Evolutionary conservation across 2,113 vertebrate species (phyloP).

Genomic region (Numida meleagris): DNA sequence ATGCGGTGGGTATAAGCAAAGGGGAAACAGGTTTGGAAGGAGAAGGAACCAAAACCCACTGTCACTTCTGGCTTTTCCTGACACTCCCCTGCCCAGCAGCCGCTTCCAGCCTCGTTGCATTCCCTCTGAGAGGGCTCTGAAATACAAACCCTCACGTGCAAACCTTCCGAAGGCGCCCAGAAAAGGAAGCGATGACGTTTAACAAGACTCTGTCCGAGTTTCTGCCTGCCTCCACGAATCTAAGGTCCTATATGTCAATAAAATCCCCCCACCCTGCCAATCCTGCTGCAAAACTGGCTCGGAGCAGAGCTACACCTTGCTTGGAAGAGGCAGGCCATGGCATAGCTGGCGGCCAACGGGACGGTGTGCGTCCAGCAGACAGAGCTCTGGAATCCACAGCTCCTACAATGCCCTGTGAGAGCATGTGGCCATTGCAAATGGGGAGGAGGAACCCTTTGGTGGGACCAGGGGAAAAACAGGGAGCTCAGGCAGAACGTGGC

Average conservation of each 20-base stretch:
- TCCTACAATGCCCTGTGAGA: background rate
- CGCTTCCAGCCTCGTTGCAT: background rate
- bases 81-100: background rate
- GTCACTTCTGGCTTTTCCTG: background rate
- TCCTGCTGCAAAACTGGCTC: background rate
- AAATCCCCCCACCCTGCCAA: background rate
- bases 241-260: background rate
- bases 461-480: background rate
- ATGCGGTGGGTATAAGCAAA: conserved; percentile 9
- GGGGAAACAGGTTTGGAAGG: background rate
- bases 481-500: accelerated
- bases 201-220: background rate
- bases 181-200: background rate
- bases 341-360: background rate
- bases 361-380: background rate
- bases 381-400: background rate
- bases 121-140: background rate
- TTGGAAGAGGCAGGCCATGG: accelerated
- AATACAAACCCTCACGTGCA: background rate
- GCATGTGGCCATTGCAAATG: accelerated
- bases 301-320: accelerated
- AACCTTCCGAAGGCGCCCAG: background rate
- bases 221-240: background rate
- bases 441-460: background rate
- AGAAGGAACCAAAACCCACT: background rate